Evolutionary conservation across 2,797 vertebrate species (phyloP).

Genomic region (Mastacembelus armatus): DNA sequence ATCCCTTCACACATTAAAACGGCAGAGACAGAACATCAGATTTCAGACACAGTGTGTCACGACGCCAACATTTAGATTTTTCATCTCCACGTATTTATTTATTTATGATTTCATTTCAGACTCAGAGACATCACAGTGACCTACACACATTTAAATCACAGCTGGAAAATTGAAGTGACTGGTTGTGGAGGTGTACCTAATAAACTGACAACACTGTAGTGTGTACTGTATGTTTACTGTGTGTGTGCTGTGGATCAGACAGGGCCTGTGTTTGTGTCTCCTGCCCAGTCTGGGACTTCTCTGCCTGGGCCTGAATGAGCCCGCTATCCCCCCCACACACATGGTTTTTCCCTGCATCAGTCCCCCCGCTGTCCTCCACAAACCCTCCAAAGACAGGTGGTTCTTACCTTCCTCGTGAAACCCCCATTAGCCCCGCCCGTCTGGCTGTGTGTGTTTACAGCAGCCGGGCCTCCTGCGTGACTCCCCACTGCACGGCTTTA

Average conservation of each 20-base stretch:
- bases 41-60: too few species aligned
- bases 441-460: constrained; percentile 11
- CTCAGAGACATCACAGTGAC: too few species aligned
- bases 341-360: not conserved
- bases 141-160: too few species aligned
- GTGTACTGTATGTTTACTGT: not conserved
- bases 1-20: too few species aligned
- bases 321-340: not conserved
- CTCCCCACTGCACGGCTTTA: constrained; percentile 67
- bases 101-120: too few species aligned
- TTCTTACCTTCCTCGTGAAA: constrained; percentile 31
- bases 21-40: too few species aligned
- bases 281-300: constrained; percentile 23
- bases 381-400: constrained; percentile 45
- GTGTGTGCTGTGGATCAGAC: not conserved
- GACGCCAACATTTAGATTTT: too few species aligned
- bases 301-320: constrained; percentile 29
- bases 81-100: too few species aligned
- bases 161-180: too few species aligned
- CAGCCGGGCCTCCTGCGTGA: constrained; percentile 13
- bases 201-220: too few species aligned
- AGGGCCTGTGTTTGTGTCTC: constrained; percentile 46
- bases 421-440: not conserved
- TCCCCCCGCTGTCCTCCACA: constrained; percentile 12
- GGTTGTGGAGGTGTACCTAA: too few species aligned